These are phyloP conservation scores for Odontamblyopus lacepedii DNA, from an alignment of 2,797 vertebrate species.

Conservation along the genomic window DNA sequence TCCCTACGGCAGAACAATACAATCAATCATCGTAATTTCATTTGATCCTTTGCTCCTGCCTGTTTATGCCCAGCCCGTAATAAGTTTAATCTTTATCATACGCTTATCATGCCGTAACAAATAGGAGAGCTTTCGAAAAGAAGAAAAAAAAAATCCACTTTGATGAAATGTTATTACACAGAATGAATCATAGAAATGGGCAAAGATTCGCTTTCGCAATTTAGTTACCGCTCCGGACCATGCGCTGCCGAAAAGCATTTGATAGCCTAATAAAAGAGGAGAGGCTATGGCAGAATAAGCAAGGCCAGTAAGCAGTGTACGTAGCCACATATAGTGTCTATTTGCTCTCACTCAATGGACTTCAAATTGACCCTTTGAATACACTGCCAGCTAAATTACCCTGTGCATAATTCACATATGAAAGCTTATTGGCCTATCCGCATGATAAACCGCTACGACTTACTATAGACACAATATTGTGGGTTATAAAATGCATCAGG, in stretches of 20 bases:
- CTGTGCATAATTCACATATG: conserved; percentile 21
- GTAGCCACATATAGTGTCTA: conserved; percentile 39
- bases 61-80: conserved; percentile 81
- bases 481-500: conserved; percentile 14
- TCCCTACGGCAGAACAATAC: conserved; percentile 80
- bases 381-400: conserved; percentile 38
- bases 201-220: conserved; percentile 79
- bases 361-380: conserved; percentile 56
- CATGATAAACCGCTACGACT: conserved; percentile 12
- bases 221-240: conserved; percentile 67
- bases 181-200: conserved; percentile 77
- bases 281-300: conserved; percentile 48
- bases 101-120: conserved; percentile 78
- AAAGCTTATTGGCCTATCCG: conserved; percentile 17
- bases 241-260: conserved; percentile 72
- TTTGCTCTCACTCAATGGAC: conserved; percentile 51
- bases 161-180: conserved; percentile 82
- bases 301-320: conserved; percentile 51
- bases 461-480: conserved; percentile 9
- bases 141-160: conserved; percentile 29
- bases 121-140: conserved; percentile 72
- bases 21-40: conserved; percentile 83
- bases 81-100: conserved; percentile 83
- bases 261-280: conserved; percentile 71
- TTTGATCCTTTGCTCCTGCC: conserved; percentile 80